Evolutionary conservation across 2,113 vertebrate genomes (phyloP), one percentile per base, ranked within the genome.

Genomic region (Engraulis encrasicolus): DNA sequence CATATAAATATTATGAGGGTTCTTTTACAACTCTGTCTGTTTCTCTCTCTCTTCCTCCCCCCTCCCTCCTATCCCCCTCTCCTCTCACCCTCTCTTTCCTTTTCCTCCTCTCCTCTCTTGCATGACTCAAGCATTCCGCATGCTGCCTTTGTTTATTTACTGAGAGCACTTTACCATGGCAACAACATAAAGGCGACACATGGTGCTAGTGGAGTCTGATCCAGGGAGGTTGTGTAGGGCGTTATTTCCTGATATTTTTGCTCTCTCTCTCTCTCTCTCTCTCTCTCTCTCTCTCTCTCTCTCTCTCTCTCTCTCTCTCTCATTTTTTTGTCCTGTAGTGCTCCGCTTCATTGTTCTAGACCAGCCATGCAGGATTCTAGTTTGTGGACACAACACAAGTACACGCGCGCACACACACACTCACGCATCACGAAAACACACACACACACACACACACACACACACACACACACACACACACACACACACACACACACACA

Each of bases 141-240:
- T 15, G 66, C 66, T 74, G 66, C 31, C 27, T 34, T 34, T 74
- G 31, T 74, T 74, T 31, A 36, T 74, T 74, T 74, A 74, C 66
- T 14, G 1, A 34, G 66, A 74, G 66, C 27, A 2, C 12, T 74
- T 74, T 34, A 15, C 66, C 66, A 74, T 74, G 66, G 66, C 66
- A 74, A 74, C 66, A 74, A 74, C 66, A 34, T 27, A 74, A 74
- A 23, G 58, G 54, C 2, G 54, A 19, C 2, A 58, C 23, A 14
- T 71, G 27, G 66, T 31, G 23, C 11, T 27, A 34, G 27, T 31
- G 0, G 66, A 3, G 31, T 5, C 66, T 74, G 66, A 74, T 31
- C 66, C 66, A 34, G 66, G 66, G 66, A 74, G 31, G 58, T 66
- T 66, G 58, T 66, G 66, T 11, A 15, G 66, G 66, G 66, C 14